Conservation (phyloP, 1,140 invertebrate genomes). For the Psix sp. region DNA sequence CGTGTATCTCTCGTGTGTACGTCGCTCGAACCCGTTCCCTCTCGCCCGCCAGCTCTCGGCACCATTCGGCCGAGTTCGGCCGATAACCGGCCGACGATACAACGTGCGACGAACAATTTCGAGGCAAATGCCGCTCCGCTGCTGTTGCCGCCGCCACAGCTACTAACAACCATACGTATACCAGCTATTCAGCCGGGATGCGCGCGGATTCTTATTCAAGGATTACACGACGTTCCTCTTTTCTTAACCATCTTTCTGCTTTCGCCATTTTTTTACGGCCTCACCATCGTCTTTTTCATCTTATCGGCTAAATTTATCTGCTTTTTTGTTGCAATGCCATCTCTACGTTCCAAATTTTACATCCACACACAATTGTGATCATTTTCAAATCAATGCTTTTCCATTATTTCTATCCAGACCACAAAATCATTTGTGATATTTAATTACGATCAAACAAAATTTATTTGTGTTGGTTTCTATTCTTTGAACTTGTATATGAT, state of each 20-base stretch:
- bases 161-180: constrained; percentile 23
- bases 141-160: constrained; percentile 19
- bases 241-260: background rate
- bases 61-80: constrained; percentile 51
- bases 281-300: background rate
- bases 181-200: constrained; percentile 12
- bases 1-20: constrained; percentile 36
- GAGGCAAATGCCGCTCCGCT: constrained; percentile 26
- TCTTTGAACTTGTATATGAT: too few species aligned
- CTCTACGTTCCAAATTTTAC: constrained; percentile 5
- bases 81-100: constrained; percentile 32
- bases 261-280: background rate
- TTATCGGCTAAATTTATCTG: constrained; percentile 4
- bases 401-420: too few species aligned
- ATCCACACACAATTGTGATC: background rate
- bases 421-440: too few species aligned
- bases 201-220: constrained; percentile 14
- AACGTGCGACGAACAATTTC: constrained; percentile 18
- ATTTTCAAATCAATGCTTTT: too few species aligned
- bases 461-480: too few species aligned
- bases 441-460: too few species aligned
- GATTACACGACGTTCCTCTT: constrained; percentile 4
- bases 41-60: constrained; percentile 3
- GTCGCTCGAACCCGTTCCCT: constrained; percentile 34
- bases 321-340: background rate